Conservation (phyloP, 2,888 invertebrate genomes). For the Halictus ligatus region DNA sequence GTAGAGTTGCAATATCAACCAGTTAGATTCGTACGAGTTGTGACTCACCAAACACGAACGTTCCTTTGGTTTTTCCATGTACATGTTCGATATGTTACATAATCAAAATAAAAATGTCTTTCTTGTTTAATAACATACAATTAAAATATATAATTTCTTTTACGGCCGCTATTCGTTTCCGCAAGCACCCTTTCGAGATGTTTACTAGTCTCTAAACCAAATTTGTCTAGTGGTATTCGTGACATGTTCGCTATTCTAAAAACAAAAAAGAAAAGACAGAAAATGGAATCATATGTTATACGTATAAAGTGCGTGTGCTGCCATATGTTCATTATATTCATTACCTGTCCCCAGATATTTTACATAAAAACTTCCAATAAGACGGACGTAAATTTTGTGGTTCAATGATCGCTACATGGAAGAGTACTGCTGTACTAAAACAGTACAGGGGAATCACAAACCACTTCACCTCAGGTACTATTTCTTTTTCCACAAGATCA, state of each 20-base stretch:
- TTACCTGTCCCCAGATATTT: conserved; percentile 90
- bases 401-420: conserved; percentile 92
- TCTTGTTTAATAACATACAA: not conserved
- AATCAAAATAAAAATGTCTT: conserved; percentile 12
- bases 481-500: conserved; percentile 88
- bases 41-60: not conserved
- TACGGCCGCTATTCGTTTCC: conserved; percentile 83
- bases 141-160: conserved; percentile 80
- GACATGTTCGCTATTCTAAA: conserved; percentile 87
- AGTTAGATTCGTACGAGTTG: not conserved
- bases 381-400: conserved; percentile 92
- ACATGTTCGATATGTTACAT: conserved; percentile 3
- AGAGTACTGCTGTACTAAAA: conserved; percentile 90
- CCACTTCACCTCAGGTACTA: conserved; percentile 89
- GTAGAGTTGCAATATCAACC: conserved; percentile 17
- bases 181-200: conserved; percentile 84
- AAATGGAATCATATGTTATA: not conserved
- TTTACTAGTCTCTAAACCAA: conserved; percentile 86
- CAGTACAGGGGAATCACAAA: conserved; percentile 91
- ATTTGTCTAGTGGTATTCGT: conserved; percentile 86
- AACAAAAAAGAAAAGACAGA: conserved; percentile 45
- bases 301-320: not conserved
- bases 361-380: conserved; percentile 92
- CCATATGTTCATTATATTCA: not conserved
- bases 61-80: conserved; percentile 54